Evolutionary conservation across 2,797 vertebrate species (phyloP).

Genomic region (Hydrolagus colliei): DNA sequence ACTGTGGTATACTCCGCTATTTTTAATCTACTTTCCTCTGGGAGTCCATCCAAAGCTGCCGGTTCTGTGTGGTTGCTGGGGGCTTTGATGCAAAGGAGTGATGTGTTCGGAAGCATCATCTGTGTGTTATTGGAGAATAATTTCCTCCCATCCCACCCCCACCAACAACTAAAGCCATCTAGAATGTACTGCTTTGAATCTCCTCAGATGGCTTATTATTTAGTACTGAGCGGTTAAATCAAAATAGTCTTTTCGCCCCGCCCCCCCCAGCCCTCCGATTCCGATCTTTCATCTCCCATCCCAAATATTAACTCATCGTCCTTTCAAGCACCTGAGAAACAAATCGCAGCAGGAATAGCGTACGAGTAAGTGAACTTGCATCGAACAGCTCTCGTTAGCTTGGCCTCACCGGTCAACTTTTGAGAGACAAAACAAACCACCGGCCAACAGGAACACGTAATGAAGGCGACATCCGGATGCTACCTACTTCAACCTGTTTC

Average conservation of each 20-base stretch:
- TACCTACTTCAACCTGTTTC: too few species aligned
- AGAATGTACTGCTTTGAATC: background rate
- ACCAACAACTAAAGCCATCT: background rate
- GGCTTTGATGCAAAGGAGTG: constrained; percentile 19
- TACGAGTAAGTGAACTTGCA: too few species aligned
- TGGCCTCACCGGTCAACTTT: too few species aligned
- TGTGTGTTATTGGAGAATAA: background rate
- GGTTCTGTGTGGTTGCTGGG: background rate
- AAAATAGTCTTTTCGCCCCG: background rate
- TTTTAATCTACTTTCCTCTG: constrained; percentile 9
- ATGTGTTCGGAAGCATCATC: background rate
- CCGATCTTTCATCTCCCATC: background rate
- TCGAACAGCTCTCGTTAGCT: too few species aligned
- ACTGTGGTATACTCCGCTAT: background rate
- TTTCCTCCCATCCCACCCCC: background rate
- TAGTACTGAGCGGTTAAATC: background rate
- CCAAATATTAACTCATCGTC: too few species aligned
- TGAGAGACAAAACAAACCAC: too few species aligned
- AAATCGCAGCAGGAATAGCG: too few species aligned
- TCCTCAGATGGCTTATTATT: background rate
- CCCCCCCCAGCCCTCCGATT: background rate
- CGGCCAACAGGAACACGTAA: too few species aligned
- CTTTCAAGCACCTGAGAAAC: too few species aligned
- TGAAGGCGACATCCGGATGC: too few species aligned
- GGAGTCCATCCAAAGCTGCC: background rate